Conservation (phyloP, 2,888 invertebrate genomes). For the Eutolmus rufibarbis region DNA sequence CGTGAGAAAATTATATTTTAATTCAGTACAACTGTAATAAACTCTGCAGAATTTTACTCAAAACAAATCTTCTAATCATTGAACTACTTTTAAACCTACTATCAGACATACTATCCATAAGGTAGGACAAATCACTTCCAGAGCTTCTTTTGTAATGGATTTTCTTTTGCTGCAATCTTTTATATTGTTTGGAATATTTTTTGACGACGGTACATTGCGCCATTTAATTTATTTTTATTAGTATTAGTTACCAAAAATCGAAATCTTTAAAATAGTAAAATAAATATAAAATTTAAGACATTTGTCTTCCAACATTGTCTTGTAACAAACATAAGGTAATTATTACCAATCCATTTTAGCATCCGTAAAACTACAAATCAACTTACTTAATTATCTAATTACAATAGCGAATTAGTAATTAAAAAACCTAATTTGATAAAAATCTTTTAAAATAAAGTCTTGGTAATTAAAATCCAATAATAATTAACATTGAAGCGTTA, state of each 20-base stretch:
- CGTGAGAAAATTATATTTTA: background rate
- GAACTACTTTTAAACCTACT: conserved; percentile 29
- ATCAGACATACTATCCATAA: conserved; percentile 41
- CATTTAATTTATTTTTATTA: background rate
- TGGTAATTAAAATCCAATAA: too few relatives aligned
- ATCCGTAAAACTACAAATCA: too few relatives aligned
- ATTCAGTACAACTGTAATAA: conserved; percentile 5
- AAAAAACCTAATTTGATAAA: too few relatives aligned
- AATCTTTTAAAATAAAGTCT: too few relatives aligned
- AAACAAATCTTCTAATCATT: conserved; percentile 33
- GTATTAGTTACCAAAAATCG: too few relatives aligned
- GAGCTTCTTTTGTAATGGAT: conserved; percentile 9
- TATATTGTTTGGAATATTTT: background rate
- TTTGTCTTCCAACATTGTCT: too few relatives aligned
- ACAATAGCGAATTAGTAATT: too few relatives aligned
- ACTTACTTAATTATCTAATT: too few relatives aligned
- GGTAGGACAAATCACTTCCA: conserved; percentile 43
- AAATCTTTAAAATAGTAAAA: background rate
- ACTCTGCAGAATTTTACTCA: conserved; percentile 20
- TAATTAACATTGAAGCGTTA: too few relatives aligned
- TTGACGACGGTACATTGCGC: background rate
- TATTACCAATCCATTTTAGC: too few relatives aligned
- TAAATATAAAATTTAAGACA: background rate
- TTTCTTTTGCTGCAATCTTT: conserved; percentile 1
- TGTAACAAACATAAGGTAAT: too few relatives aligned